Percentiles rank a stretch among this genome's conserved stretches.
phyloP scores from a whole-genome alignment of 2,888 invertebrate species.

The Chorisops tibialis region DNA sequence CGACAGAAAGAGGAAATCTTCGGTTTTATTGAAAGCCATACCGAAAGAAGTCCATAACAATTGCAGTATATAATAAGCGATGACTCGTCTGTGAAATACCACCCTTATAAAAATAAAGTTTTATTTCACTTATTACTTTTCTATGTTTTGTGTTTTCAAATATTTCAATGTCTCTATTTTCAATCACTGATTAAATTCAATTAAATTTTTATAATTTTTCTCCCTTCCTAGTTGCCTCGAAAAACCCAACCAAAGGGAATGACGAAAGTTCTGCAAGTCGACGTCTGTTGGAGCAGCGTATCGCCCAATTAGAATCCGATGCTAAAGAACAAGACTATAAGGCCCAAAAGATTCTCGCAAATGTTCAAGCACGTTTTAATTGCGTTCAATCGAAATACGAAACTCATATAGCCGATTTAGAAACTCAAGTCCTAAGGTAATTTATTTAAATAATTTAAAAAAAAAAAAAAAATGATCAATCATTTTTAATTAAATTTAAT shows the following conservation, averaged over 20 bases:
- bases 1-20: too few species aligned
- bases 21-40: too few species aligned
- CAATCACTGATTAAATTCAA: neutral
- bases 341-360: conserved; percentile 67
- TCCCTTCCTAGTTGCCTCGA: conserved; percentile 56
- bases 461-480: too few species aligned
- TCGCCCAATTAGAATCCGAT: conserved; percentile 66
- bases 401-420: conserved; percentile 70
- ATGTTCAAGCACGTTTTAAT: conserved; percentile 72
- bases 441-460: neutral
- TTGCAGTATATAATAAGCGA: too few species aligned
- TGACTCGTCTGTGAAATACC: too few species aligned
- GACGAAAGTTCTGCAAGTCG: conserved; percentile 51
- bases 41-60: too few species aligned
- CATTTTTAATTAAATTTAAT: neutral
- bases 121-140: neutral
- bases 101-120: neutral
- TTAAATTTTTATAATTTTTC: conserved; percentile 12
- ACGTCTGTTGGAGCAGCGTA: conserved; percentile 65
- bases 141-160: neutral
- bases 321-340: conserved; percentile 67
- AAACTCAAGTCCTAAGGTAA: conserved; percentile 59
- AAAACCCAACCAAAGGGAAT: conserved; percentile 53
- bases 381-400: conserved; percentile 76
- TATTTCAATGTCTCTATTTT: too few species aligned